Conservation (phyloP, 2,888 invertebrate genomes). For the Drosophila crucigera region DNA sequence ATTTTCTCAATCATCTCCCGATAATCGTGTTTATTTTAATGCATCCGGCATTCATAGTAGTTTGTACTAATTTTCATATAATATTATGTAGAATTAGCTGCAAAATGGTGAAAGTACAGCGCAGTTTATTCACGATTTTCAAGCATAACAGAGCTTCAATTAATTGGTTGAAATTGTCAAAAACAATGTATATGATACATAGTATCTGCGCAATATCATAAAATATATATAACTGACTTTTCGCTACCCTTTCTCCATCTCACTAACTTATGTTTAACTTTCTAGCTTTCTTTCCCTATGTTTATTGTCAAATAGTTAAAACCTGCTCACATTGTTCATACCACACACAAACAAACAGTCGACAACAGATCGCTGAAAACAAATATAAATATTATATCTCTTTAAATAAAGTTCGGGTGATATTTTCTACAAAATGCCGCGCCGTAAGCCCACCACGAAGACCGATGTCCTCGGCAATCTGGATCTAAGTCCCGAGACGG, state of each 20-base stretch:
- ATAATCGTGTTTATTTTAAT: background rate
- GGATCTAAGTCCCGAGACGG: constrained; percentile 83
- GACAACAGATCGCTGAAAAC: background rate
- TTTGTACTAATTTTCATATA: background rate
- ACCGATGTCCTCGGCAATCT: constrained; percentile 84
- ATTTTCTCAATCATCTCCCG: too few species aligned
- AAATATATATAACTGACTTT: background rate
- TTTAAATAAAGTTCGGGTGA: background rate
- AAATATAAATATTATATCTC: constrained; percentile 28
- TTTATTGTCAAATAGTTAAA: background rate
- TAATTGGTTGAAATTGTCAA: background rate
- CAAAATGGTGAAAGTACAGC: background rate
- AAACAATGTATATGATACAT: background rate
- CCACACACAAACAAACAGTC: background rate
- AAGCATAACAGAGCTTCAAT: background rate
- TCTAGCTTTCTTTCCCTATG: background rate
- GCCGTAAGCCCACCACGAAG: constrained; percentile 81
- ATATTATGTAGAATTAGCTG: background rate
- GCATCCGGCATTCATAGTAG: background rate
- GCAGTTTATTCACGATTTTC: background rate
- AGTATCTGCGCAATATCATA: background rate
- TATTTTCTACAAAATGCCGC: constrained; percentile 76
- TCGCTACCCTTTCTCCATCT: background rate
- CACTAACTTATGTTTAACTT: background rate
- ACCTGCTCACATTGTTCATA: constrained; percentile 4